phyloP scores from a whole-genome alignment of 2,113 vertebrate genomes.

The Dipodomys spectabilis region DNA sequence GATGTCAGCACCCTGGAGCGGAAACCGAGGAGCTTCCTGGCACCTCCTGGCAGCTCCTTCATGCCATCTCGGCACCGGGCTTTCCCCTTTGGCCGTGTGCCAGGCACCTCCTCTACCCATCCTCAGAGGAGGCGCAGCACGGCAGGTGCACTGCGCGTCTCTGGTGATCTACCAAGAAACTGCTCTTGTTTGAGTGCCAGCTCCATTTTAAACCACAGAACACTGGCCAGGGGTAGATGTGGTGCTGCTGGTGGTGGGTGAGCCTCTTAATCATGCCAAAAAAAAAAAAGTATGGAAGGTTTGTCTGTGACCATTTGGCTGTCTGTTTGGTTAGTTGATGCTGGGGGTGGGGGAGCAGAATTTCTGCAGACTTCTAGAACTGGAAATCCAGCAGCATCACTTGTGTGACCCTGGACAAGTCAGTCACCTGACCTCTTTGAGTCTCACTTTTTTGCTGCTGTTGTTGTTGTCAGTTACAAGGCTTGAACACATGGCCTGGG shows the following conservation, averaged over 20 bases:
- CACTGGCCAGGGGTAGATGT: background rate
- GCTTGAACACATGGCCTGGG: too few relatives aligned
- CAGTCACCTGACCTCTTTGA: background rate
- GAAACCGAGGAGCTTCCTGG: conserved; percentile 42
- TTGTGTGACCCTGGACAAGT: background rate
- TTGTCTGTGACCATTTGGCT: too few relatives aligned
- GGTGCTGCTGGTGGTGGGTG: too few relatives aligned
- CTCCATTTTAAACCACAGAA: background rate
- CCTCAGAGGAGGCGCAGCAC: background rate
- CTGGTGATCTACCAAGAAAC: background rate
- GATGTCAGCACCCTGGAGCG: background rate
- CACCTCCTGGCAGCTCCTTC: conserved; percentile 35
- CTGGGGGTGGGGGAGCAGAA: too few relatives aligned
- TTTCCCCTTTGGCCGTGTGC: conserved; percentile 38
- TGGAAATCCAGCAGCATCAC: background rate
- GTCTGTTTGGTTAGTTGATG: too few relatives aligned
- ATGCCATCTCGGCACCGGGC: background rate
- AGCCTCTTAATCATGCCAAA: background rate
- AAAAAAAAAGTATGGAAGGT: background rate
- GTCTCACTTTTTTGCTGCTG: background rate
- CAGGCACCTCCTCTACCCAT: background rate
- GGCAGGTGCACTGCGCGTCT: background rate
- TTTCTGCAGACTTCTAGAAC: background rate
- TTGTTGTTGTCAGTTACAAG: too few relatives aligned
- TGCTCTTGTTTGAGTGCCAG: background rate